phyloP scores from a whole-genome alignment of 2,113 vertebrate genomes.

The Cyprinodon brontotheroides region DNA sequence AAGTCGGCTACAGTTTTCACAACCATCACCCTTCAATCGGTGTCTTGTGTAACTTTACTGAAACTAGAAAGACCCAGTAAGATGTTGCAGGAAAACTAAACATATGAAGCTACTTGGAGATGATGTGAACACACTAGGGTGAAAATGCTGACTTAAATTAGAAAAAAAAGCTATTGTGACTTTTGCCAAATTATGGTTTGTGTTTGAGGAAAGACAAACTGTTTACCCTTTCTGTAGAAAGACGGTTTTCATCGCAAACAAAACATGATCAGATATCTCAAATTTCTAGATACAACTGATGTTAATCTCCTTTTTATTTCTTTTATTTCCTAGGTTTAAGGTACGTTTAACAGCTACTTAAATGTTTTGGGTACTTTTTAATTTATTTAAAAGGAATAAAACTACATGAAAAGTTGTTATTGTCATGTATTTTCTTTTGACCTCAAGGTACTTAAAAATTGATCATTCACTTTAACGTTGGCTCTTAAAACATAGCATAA shows the following conservation, averaged over 20 bases:
- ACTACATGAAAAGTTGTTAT: slow-evolving; percentile 37
- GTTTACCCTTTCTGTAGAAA: slow-evolving; percentile 6
- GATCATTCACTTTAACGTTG: too few relatives aligned
- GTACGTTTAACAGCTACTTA: slow-evolving; percentile 58
- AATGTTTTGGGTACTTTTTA: slow-evolving; percentile 75
- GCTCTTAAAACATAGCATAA: too few relatives aligned
- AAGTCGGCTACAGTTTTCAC: slow-evolving; percentile 14
- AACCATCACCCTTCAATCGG: slow-evolving; percentile 3
- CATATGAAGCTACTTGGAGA: background rate
- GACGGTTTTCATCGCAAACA: background rate
- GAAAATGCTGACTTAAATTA: slow-evolving; percentile 13
- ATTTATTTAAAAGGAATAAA: slow-evolving; percentile 85
- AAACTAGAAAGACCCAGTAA: background rate
- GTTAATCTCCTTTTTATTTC: slow-evolving; percentile 31
- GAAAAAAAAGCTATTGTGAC: slow-evolving; percentile 1
- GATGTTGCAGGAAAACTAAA: background rate
- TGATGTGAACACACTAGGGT: background rate
- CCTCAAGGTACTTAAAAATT: too few relatives aligned
- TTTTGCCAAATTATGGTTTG: slow-evolving; percentile 42
- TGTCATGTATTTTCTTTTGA: background rate
- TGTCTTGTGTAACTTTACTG: slow-evolving; percentile 2
- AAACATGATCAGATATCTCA: slow-evolving; percentile 20
- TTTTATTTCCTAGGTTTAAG: slow-evolving; percentile 57
- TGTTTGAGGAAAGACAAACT: slow-evolving; percentile 14
- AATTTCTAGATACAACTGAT: slow-evolving; percentile 30